These are phyloP conservation scores for Epizoanthus illoricatus DNA, from an alignment of 92 coral and sea anemone species.

Conservation along the genomic window DNA sequence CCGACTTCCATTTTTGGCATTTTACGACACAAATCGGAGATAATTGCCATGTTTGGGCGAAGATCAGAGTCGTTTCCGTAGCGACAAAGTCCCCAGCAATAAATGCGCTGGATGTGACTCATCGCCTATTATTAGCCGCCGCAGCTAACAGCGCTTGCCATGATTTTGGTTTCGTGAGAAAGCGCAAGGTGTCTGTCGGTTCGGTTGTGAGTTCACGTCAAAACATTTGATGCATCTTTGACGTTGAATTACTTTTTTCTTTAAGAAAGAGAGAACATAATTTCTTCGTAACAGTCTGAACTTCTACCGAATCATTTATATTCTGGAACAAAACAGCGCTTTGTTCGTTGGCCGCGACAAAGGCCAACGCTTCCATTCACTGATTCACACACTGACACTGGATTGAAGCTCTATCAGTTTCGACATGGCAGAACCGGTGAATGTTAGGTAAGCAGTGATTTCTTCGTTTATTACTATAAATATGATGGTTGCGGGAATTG, in stretches of 20 bases:
- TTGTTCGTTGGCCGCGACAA: slow-evolving; percentile 17
- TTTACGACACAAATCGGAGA: slow-evolving; percentile 54
- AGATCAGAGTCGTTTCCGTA: slow-evolving; percentile 59
- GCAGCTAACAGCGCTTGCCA: slow-evolving; percentile 47
- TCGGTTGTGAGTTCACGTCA: slow-evolving; percentile 29
- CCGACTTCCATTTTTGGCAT: slow-evolving; percentile 65
- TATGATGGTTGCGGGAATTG: slow-evolving; percentile 21
- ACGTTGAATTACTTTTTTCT: neutral
- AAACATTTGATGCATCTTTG: slow-evolving; percentile 1
- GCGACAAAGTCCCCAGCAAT: slow-evolving; percentile 73
- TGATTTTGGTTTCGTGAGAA: slow-evolving; percentile 29
- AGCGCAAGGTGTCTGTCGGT: slow-evolving; percentile 20
- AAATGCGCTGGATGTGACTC: slow-evolving; percentile 82
- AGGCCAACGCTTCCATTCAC: slow-evolving; percentile 25
- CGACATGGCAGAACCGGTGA: slow-evolving; percentile 76
- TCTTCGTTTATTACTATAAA: neutral
- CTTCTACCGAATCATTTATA: neutral
- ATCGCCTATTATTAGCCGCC: slow-evolving; percentile 70
- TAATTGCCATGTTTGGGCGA: slow-evolving; percentile 70
- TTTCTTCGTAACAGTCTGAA: neutral
- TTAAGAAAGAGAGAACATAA: neutral
- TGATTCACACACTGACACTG: slow-evolving; percentile 42
- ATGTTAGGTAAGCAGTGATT: slow-evolving; percentile 77
- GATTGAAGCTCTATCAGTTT: slow-evolving; percentile 17
- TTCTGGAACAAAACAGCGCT: slow-evolving; percentile 18